Evolutionary conservation across 2,113 vertebrate genomes (phyloP), one percentile per base, ranked within the genome.

Genomic region (Hydrolagus affinis): DNA sequence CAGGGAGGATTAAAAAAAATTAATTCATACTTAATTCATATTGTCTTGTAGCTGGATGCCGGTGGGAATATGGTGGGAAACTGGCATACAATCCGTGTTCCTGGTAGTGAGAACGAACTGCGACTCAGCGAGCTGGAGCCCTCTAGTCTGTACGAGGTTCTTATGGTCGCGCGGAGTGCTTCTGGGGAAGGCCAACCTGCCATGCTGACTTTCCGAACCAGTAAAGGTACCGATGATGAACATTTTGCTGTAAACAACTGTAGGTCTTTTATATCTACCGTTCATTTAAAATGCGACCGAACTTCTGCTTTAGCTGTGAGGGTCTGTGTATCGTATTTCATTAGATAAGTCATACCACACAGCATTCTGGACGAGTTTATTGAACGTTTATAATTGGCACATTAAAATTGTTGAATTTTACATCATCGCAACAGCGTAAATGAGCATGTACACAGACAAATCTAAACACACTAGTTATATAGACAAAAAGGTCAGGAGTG

Each of bases 121-220:
- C 93, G 89, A 7, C 92, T 99, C 30, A 94, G 94, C 0, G 98
- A 99, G 87, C 90, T 99, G 88, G 96, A 98, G 86, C 91, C 98
- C 0, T 96, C 96, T 71, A 99, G 98, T 88, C 94, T 99, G 10
- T 99, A 99, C 0, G 98, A 99, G 73, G 97, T 99, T 8, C 87
- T 99, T 85, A 99, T 99, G 98, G 97, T 99, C 85, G 97, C 98
- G 0, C 93, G 97, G 56, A 99, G 92, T 0, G 87, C 93, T 0
- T 95, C 93, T 0, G 97, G 97, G 0, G 96, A 99, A 71, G 98
- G 97, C 0, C 97, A 99, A 85, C 96, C 97, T 0, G 97, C 98
- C 86, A 99, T 99, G 98, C 95, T 99, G 68, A 99, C 98, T 0
- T 99, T 99, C 87, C 95, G 98, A 83, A 99, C 98, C 0, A 96